Evolutionary conservation across 2,113 vertebrate species (phyloP).

Genomic region (Nicator chloris): DNA sequence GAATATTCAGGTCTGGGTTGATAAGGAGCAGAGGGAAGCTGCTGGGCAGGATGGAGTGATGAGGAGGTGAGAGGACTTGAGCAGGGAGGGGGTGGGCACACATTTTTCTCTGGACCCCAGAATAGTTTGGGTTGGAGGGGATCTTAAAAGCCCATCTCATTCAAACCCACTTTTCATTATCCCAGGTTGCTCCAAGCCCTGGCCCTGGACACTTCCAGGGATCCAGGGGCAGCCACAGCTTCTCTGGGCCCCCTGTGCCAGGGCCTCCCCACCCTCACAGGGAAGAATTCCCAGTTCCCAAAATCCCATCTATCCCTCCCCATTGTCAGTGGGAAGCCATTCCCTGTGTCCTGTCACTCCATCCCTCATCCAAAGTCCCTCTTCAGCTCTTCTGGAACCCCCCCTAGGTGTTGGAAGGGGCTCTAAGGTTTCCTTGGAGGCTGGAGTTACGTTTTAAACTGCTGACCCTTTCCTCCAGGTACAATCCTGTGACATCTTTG

Average conservation of each 20-base stretch:
- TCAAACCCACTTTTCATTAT: rapidly evolving
- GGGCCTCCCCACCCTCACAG: rapidly evolving
- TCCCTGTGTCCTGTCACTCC: not conserved
- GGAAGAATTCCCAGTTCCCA: rapidly evolving
- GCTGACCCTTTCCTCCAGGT: not conserved
- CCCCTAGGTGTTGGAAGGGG: rapidly evolving
- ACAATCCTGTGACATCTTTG: not conserved
- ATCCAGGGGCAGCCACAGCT: not conserved
- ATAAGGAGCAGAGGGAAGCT: not conserved
- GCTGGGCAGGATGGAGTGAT: not conserved
- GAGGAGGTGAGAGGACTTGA: not conserved
- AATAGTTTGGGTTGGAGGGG: not conserved
- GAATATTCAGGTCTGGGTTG: not conserved
- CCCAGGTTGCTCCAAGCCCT: not conserved
- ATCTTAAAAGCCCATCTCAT: not conserved
- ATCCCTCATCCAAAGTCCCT: not conserved
- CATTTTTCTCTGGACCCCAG: not conserved
- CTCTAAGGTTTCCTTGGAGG: not conserved
- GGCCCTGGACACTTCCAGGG: not conserved
- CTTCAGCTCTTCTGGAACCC: not conserved
- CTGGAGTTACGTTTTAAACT: not conserved
- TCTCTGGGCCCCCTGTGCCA: not conserved
- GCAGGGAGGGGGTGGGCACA: not conserved
- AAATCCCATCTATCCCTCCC: rapidly evolving
- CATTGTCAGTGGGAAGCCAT: not conserved